These are phyloP conservation scores for Dione vanillae DNA, from an alignment of 2,888 invertebrate genomes.

Conservation along the genomic window DNA sequence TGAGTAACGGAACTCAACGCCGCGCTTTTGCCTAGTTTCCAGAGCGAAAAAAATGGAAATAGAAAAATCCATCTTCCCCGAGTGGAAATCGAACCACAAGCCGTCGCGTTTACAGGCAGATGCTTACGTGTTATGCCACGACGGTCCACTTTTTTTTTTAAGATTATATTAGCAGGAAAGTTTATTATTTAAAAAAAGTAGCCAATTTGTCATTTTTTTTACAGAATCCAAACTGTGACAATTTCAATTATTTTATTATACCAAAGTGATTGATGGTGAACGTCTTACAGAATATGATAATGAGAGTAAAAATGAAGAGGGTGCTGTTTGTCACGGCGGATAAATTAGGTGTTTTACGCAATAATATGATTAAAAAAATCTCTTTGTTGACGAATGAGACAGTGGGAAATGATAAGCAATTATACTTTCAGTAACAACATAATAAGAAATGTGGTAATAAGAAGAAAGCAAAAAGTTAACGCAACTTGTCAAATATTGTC, in stretches of 20 bases:
- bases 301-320: slow-evolving; percentile 6
- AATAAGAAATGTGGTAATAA: no score
- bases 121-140: no score
- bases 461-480: no score
- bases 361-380: neutral
- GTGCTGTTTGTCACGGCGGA: neutral
- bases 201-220: neutral
- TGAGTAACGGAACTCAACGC: no score
- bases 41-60: no score
- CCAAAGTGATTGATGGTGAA: slow-evolving; percentile 6
- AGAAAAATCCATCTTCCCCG: no score
- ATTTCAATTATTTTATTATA: slow-evolving; percentile 13
- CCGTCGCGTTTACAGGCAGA: no score
- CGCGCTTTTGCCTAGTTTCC: no score
- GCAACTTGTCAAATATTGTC: no score
- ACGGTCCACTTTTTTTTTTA: no score
- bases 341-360: slow-evolving; percentile 4
- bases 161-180: no score
- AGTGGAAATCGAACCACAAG: no score
- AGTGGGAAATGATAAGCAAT: neutral
- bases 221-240: neutral
- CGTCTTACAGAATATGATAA: slow-evolving; percentile 12
- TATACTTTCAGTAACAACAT: neutral
- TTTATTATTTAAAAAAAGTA: neutral
- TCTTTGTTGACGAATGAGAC: neutral